A percentile compares a stretch with the other conserved stretches of the same genome.
These are phyloP conservation scores for Wiebesia pumilae DNA, from an alignment of 1,140 invertebrate genomes.

Conservation along the genomic window DNA sequence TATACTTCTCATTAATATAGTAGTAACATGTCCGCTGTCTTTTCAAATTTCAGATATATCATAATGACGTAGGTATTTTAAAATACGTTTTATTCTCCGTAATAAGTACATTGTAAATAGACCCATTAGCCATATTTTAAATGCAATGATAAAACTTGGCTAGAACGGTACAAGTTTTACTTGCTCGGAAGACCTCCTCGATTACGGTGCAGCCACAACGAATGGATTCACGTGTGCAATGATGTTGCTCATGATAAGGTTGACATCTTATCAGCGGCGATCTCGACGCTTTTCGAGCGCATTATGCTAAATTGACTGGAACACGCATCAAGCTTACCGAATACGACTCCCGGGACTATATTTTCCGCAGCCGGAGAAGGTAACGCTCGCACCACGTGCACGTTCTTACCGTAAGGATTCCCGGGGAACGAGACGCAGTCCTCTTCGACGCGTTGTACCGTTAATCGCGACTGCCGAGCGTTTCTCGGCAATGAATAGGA, in stretches of 20 bases:
- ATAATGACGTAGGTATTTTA: not conserved
- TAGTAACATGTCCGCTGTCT: too few species aligned
- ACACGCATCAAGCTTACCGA: not conserved
- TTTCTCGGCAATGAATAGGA: too few species aligned
- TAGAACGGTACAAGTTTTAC: not conserved
- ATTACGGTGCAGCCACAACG: not conserved
- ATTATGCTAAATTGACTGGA: conserved; percentile 20
- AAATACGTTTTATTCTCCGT: not conserved
- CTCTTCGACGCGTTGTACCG: too few species aligned
- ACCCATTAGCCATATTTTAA: not conserved
- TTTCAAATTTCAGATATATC: not conserved
- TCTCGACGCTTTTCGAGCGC: conserved; percentile 3
- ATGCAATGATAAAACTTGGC: not conserved
- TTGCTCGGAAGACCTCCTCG: not conserved
- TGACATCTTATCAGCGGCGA: not conserved
- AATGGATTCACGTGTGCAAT: not conserved
- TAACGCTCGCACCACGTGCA: not conserved
- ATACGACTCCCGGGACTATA: not conserved
- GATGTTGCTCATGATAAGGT: not conserved
- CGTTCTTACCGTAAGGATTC: not conserved
- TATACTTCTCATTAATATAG: too few species aligned
- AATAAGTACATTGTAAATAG: not conserved
- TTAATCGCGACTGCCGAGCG: too few species aligned
- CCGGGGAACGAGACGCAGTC: not conserved
- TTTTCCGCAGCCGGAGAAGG: not conserved